Conservation (phyloP, 1,140 invertebrate genomes). For the Macrobrachium nipponense region DNA sequence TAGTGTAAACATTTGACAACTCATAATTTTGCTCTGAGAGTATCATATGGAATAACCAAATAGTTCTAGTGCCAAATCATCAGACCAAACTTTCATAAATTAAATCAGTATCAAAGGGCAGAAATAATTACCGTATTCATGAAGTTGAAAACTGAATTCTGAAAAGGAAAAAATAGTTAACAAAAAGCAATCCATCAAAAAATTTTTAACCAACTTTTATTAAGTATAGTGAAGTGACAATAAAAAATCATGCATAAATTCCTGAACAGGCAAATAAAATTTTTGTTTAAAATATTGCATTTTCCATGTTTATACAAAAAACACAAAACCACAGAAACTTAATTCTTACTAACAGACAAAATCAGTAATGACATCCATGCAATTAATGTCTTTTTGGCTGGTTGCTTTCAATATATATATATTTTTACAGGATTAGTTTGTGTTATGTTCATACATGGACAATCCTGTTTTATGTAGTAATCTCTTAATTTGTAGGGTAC, state of each 20-base stretch:
- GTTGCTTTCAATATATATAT: background rate
- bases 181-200: background rate
- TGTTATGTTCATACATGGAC: too few relatives aligned
- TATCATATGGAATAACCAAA: background rate
- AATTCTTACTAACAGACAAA: background rate
- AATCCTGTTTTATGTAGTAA: background rate
- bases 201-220: too few relatives aligned
- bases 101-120: background rate
- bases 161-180: constrained; percentile 29
- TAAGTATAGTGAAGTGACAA: background rate
- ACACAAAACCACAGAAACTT: background rate
- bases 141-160: constrained; percentile 42
- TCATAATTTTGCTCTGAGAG: background rate
- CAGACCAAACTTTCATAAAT: too few relatives aligned
- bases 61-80: too few relatives aligned
- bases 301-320: background rate
- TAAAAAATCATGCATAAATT: background rate
- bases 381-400: constrained; percentile 29
- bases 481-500: too few relatives aligned
- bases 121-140: constrained; percentile 42
- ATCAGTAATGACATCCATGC: too few relatives aligned
- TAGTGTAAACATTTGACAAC: background rate
- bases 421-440: too few relatives aligned
- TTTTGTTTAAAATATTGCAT: too few relatives aligned
- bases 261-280: too few relatives aligned